Conservation (phyloP, 2,888 invertebrate genomes). For the Xylota sylvarum region DNA sequence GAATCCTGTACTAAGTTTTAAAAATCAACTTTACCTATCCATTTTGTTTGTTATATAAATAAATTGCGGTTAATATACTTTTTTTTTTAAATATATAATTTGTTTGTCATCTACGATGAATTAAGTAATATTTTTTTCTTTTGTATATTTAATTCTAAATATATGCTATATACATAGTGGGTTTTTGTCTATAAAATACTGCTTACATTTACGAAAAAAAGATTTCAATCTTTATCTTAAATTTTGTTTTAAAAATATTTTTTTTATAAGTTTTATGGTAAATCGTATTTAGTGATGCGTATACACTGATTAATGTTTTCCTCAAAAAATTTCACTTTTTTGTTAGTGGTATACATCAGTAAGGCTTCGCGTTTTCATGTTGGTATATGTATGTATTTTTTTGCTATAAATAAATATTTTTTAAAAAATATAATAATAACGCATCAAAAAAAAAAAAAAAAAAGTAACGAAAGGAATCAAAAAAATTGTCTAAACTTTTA, state of each 20-base stretch:
- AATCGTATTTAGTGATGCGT: slow-evolving; percentile 80
- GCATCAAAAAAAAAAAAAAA: slow-evolving; percentile 58
- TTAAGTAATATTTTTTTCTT: slow-evolving; percentile 66
- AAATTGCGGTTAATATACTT: slow-evolving; percentile 59
- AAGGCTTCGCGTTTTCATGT: slow-evolving; percentile 84
- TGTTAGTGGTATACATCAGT: slow-evolving; percentile 83
- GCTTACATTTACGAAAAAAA: slow-evolving; percentile 53
- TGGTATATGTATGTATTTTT: slow-evolving; percentile 69
- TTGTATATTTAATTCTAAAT: slow-evolving; percentile 70
- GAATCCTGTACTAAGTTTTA: slow-evolving; percentile 37
- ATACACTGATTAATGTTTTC: slow-evolving; percentile 72
- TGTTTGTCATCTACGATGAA: slow-evolving; percentile 74
- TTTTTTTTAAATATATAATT: slow-evolving; percentile 40
- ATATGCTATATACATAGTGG: slow-evolving; percentile 70
- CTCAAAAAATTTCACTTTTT: slow-evolving; percentile 50
- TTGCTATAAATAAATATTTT: slow-evolving; percentile 65
- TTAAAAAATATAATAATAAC: slow-evolving; percentile 57
- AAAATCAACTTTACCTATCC: slow-evolving; percentile 36
- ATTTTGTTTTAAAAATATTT: slow-evolving; percentile 50
- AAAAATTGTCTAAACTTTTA: slow-evolving; percentile 45
- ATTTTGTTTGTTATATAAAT: slow-evolving; percentile 62
- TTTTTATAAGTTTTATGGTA: slow-evolving; percentile 72
- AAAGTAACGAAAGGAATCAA: not conserved
- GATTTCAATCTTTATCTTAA: slow-evolving; percentile 33
- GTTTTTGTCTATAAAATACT: slow-evolving; percentile 61